Conservation (phyloP, 2,113 vertebrate genomes). For the Aythya baeri region DNA sequence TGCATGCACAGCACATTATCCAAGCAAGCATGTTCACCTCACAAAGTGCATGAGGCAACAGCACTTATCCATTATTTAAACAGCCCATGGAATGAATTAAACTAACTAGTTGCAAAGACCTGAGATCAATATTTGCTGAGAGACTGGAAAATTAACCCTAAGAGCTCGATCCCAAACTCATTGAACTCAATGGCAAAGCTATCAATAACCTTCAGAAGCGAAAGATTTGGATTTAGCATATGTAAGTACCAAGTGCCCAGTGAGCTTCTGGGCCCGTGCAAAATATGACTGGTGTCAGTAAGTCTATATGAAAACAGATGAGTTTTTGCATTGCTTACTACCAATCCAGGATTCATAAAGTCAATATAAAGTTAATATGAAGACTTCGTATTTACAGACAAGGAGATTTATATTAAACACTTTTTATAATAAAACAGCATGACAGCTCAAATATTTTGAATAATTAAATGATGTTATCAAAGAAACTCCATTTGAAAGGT, state of each 20-base stretch:
- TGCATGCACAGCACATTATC: neutral
- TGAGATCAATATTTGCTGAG: neutral
- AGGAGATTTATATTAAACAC: neutral
- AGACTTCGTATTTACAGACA: neutral
- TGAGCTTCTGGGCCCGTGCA: neutral
- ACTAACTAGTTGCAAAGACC: neutral
- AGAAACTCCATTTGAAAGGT: neutral
- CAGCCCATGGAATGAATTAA: neutral
- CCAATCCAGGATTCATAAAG: neutral
- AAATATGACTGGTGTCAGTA: neutral
- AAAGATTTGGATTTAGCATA: neutral
- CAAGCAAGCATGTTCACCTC: neutral
- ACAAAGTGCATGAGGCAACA: neutral
- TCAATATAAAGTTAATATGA: neutral
- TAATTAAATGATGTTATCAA: neutral
- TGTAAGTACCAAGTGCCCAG: neutral
- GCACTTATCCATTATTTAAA: neutral
- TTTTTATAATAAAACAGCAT: neutral
- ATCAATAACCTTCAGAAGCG: neutral
- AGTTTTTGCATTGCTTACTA: no score
- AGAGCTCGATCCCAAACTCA: neutral
- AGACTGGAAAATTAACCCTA: neutral
- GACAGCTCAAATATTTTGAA: neutral
- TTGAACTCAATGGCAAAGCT: neutral
- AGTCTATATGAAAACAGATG: neutral